These are phyloP conservation scores for Drosophila lutescens DNA, from an alignment of 2,888 invertebrate species.

Conservation along the genomic window DNA sequence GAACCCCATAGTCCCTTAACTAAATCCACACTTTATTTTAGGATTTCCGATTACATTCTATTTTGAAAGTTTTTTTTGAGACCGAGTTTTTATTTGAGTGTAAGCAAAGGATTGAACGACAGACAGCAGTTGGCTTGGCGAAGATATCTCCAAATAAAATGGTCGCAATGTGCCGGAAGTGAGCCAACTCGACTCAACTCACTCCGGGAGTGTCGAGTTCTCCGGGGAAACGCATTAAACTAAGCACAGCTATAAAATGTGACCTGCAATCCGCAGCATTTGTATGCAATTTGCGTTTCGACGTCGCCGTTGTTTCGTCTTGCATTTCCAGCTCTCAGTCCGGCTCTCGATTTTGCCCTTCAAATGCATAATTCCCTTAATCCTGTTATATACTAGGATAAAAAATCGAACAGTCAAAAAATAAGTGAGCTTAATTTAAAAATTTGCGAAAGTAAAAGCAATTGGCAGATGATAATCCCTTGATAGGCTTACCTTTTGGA, in stretches of 20 bases:
- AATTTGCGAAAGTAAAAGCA: neutral
- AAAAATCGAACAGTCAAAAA: constrained; percentile 34
- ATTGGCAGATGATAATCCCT: neutral
- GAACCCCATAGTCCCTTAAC: no score
- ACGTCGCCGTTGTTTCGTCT: constrained; percentile 43
- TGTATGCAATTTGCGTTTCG: constrained; percentile 70
- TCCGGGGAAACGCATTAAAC: constrained; percentile 69
- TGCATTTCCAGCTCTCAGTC: constrained; percentile 19
- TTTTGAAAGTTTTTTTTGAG: neutral
- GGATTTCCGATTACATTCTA: neutral
- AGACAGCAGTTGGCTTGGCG: constrained; percentile 24
- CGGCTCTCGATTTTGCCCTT: constrained; percentile 62
- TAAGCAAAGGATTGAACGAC: constrained; percentile 18
- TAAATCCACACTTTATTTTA: no score
- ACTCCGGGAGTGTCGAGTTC: constrained; percentile 24
- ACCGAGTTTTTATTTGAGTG: neutral
- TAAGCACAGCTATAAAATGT: constrained; percentile 64
- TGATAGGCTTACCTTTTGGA: neutral
- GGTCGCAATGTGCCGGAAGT: constrained; percentile 78
- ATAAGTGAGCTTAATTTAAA: no score
- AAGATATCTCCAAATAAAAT: constrained; percentile 76
- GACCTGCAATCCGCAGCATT: constrained; percentile 50
- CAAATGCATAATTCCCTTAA: constrained; percentile 80
- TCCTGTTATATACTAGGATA: constrained; percentile 69
- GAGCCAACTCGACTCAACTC: constrained; percentile 46